phyloP scores from a whole-genome alignment of 2,113 vertebrate genomes.

The Chaetodon auriga region DNA sequence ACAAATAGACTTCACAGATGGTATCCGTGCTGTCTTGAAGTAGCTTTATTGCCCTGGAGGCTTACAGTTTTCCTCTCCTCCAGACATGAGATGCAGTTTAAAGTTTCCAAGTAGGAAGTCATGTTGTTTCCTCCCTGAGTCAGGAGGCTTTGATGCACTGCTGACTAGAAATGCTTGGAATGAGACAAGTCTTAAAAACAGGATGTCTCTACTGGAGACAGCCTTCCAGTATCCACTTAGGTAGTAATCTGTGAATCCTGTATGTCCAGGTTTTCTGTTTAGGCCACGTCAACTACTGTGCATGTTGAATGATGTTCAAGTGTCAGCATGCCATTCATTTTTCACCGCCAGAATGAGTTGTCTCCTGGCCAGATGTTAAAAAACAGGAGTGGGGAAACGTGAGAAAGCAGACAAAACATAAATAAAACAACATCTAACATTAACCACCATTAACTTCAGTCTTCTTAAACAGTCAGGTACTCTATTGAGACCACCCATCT shows the following conservation, averaged over 20 bases:
- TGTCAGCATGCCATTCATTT: neutral
- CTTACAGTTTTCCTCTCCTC: neutral
- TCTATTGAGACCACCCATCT: no score
- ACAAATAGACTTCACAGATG: neutral
- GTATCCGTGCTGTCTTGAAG: neutral
- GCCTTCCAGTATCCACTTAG: neutral
- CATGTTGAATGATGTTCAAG: neutral
- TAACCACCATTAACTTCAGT: neutral
- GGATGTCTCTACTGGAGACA: constrained; percentile 40
- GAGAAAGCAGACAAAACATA: neutral
- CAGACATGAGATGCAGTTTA: neutral
- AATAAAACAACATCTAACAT: neutral
- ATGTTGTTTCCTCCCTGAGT: constrained; percentile 7
- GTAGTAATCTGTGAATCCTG: constrained; percentile 22
- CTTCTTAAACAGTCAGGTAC: neutral
- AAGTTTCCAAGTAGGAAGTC: constrained; percentile 48
- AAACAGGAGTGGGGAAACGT: neutral
- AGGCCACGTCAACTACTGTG: neutral
- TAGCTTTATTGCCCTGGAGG: neutral
- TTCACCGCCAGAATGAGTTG: neutral
- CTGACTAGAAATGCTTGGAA: constrained; percentile 51
- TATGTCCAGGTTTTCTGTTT: constrained; percentile 31
- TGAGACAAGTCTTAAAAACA: constrained; percentile 53
- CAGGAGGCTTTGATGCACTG: constrained; percentile 44
- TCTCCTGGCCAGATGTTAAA: neutral